A percentile compares a stretch with the other conserved stretches of the same genome.
Evolutionary conservation across 2,888 invertebrate genomes (phyloP).

Genomic region (Pachliopta kotzebuea): DNA sequence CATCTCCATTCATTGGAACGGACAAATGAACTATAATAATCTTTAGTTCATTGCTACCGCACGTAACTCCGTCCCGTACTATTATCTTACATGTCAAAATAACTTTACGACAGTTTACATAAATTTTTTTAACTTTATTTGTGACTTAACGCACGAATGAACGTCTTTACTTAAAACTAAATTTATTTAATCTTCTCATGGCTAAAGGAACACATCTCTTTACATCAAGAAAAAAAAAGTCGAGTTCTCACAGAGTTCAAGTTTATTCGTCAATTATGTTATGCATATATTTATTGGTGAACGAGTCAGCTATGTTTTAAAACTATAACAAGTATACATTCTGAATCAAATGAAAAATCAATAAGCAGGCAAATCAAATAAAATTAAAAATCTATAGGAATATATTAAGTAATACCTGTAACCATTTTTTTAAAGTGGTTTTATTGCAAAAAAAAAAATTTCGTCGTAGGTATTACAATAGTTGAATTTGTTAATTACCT

Average conservation of each 20-base stretch:
- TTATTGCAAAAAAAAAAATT: too few species aligned
- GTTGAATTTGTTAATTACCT: too few species aligned
- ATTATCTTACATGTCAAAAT: constrained; percentile 24
- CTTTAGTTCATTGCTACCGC: constrained; percentile 26
- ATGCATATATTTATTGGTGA: too few species aligned
- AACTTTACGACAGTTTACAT: constrained; percentile 14
- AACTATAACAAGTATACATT: too few species aligned
- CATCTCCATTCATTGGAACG: constrained; percentile 31
- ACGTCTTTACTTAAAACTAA: background rate
- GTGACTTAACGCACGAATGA: constrained; percentile 10
- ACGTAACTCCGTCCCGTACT: constrained; percentile 22
- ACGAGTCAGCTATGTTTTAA: too few species aligned
- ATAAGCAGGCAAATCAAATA: too few species aligned
- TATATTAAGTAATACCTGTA: too few species aligned
- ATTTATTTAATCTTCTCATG: background rate
- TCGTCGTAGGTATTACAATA: too few species aligned
- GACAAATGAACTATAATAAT: constrained; percentile 31
- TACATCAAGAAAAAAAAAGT: constrained; percentile 6
- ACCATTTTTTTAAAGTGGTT: too few species aligned
- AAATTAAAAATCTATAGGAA: too few species aligned
- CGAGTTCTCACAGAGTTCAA: background rate
- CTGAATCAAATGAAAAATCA: too few species aligned
- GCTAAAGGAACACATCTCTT: background rate
- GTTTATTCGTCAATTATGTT: too few species aligned
- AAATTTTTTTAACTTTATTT: constrained; percentile 11